Conservation (phyloP, 2,113 vertebrate species). For the Gobio gobio region DNA sequence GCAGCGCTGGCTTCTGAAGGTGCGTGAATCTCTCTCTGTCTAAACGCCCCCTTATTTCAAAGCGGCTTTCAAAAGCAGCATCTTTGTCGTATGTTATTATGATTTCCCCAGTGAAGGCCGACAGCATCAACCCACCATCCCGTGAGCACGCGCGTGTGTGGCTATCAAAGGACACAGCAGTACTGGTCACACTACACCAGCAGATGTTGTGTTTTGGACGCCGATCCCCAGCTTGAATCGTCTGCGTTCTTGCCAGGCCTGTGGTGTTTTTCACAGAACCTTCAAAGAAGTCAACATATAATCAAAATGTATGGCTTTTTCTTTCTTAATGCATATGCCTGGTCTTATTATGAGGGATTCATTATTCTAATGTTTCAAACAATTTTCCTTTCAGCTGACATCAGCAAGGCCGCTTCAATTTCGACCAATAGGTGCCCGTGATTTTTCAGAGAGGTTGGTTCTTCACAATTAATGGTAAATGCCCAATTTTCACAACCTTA, state of each 20-base stretch:
- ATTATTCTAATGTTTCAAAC: not conserved
- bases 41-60: conserved; percentile 27
- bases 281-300: not conserved
- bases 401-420: not conserved
- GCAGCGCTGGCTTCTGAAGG: conserved; percentile 2
- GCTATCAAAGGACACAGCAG: not conserved
- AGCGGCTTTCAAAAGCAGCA: conserved; percentile 23
- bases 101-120: conserved; percentile 28
- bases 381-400: not conserved
- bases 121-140: not conserved
- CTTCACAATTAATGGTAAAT: not conserved
- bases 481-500: not conserved
- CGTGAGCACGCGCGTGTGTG: not conserved
- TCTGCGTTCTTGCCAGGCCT: not conserved
- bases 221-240: not conserved
- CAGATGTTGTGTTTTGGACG: conserved; percentile 15
- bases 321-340: not conserved
- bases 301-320: not conserved
- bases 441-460: not conserved
- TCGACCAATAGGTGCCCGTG: not conserved
- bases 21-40: conserved; percentile 31
- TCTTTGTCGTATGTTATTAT: conserved; percentile 39
- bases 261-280: not conserved
- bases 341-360: not conserved
- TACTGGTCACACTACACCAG: conserved; percentile 1